Evolutionary conservation across 2,797 vertebrate genomes (phyloP).

Genomic region (Rhinophrynus dorsalis): DNA sequence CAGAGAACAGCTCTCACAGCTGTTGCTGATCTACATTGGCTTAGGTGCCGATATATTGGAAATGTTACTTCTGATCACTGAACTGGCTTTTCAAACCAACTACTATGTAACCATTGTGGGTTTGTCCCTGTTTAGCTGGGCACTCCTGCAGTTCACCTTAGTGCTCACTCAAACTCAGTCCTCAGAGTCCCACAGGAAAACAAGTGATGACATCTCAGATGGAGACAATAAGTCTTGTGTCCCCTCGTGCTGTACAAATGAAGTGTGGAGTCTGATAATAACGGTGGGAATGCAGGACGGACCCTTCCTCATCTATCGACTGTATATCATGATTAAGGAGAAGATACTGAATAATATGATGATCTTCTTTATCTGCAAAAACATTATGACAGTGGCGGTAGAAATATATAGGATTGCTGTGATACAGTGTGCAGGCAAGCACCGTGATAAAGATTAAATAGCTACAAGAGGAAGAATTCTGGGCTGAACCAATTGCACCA

Average conservation of each 20-base stretch:
- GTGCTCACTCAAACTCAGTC: constrained; percentile 70
- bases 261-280: constrained; percentile 71
- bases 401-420: constrained; percentile 72
- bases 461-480: too few species aligned
- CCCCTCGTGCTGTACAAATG: constrained; percentile 64
- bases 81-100: constrained; percentile 68
- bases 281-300: constrained; percentile 72
- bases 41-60: constrained; percentile 76
- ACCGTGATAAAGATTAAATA: neutral
- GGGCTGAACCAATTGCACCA: too few species aligned
- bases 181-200: neutral
- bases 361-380: constrained; percentile 79
- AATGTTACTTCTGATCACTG: constrained; percentile 73
- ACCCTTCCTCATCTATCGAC: constrained; percentile 72
- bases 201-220: neutral
- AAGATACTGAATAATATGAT: constrained; percentile 72
- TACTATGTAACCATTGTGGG: constrained; percentile 60
- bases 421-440: constrained; percentile 52
- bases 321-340: constrained; percentile 70
- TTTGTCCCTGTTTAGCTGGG: constrained; percentile 73
- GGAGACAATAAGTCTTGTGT: neutral
- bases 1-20: constrained; percentile 74
- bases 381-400: constrained; percentile 72
- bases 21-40: constrained; percentile 74
- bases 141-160: constrained; percentile 74